These are phyloP conservation scores for Kryptopterus vitreolus DNA, from an alignment of 2,797 vertebrate genomes.

Conservation along the genomic window DNA sequence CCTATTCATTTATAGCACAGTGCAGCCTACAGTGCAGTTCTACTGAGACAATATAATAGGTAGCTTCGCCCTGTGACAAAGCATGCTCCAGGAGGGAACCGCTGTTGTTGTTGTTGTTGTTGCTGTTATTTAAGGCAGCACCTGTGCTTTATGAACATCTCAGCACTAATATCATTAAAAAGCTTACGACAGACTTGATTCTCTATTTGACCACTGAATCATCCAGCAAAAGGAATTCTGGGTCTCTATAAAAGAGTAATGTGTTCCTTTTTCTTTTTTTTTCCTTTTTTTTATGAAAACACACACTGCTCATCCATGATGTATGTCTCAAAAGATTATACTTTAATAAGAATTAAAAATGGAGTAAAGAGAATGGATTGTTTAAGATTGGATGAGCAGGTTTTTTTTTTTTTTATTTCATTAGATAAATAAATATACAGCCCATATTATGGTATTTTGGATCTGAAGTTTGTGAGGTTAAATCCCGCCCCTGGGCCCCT, in stretches of 20 bases:
- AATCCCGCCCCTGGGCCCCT: too few relatives aligned
- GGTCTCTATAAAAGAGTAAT: slow-evolving; percentile 55
- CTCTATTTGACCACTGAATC: slow-evolving; percentile 39
- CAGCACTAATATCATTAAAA: not conserved
- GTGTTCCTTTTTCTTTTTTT: slow-evolving; percentile 21
- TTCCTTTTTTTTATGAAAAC: not conserved
- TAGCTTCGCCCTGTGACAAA: slow-evolving; percentile 22
- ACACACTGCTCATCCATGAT: slow-evolving; percentile 26
- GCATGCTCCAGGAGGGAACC: slow-evolving; percentile 1
- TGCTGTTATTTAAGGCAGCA: slow-evolving; percentile 9
- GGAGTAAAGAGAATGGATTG: too few relatives aligned
- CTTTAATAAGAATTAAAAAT: too few relatives aligned
- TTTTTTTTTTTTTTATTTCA: too few relatives aligned
- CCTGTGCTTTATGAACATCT: slow-evolving; percentile 17
- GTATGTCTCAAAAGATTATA: not conserved
- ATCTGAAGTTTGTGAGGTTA: too few relatives aligned
- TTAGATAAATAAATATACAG: too few relatives aligned
- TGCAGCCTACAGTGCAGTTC: slow-evolving; percentile 20
- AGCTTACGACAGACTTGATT: not conserved
- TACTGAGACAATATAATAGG: slow-evolving; percentile 22
- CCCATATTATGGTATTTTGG: too few relatives aligned
- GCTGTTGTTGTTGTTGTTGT: not conserved
- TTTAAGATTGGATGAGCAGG: too few relatives aligned
- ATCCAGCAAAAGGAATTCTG: slow-evolving; percentile 41
- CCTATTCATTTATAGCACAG: slow-evolving; percentile 1